A percentile compares a stretch with the other conserved stretches of the same genome.
phyloP scores from a whole-genome alignment of 2,113 vertebrate species.

The Columbina picui region DNA sequence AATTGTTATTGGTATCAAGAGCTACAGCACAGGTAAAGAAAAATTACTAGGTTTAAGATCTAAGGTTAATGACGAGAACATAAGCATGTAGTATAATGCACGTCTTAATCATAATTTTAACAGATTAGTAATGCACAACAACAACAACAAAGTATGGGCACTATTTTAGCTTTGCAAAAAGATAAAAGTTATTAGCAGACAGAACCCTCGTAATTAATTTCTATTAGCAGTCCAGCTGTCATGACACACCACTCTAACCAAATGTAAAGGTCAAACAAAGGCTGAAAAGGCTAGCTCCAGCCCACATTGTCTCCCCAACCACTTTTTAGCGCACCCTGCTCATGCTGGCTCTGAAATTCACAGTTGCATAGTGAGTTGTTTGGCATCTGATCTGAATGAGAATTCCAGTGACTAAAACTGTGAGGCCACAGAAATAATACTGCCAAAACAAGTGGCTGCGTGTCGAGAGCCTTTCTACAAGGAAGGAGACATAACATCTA shows the following conservation, averaged over 20 bases:
- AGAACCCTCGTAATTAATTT: not conserved
- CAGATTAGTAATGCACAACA: not conserved
- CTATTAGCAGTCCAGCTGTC: not conserved
- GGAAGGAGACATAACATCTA: too few relatives aligned
- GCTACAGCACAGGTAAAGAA: accelerated
- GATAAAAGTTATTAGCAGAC: not conserved
- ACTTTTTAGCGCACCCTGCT: not conserved
- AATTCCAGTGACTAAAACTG: not conserved
- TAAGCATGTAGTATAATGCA: not conserved
- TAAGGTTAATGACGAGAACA: not conserved
- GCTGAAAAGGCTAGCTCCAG: not conserved
- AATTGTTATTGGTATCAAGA: not conserved
- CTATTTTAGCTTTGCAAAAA: not conserved
- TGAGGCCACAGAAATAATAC: not conserved
- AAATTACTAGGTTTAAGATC: not conserved
- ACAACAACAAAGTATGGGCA: not conserved
- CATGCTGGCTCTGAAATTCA: not conserved
- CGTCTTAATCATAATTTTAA: not conserved
- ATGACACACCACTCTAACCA: not conserved
- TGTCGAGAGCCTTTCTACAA: too few relatives aligned
- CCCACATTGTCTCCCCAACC: not conserved
- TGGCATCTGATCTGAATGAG: not conserved
- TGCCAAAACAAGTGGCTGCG: not conserved
- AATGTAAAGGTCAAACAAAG: not conserved
- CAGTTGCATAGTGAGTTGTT: not conserved